These are phyloP conservation scores for Coryphaenoides rupestris DNA, from an alignment of 2,113 vertebrate species.

Conservation along the genomic window DNA sequence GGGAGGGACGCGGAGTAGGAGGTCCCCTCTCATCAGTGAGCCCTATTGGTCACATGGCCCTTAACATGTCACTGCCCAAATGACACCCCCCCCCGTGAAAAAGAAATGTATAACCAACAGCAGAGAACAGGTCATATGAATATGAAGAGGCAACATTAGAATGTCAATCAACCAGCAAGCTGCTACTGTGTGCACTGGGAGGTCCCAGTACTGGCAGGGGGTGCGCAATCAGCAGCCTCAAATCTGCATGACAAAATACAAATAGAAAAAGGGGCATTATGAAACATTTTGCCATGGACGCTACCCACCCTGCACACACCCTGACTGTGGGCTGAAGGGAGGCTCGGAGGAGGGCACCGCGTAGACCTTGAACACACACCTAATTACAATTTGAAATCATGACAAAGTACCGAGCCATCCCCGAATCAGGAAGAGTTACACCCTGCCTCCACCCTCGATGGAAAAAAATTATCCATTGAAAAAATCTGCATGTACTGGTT, in stretches of 20 bases:
- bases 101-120: neutral
- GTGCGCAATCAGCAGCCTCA: neutral
- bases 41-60: neutral
- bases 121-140: slow-evolving; percentile 27
- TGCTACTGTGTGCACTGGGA: neutral
- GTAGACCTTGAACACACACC: neutral
- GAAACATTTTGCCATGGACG: no score
- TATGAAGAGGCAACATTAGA: slow-evolving; percentile 53
- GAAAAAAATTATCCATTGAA: no score
- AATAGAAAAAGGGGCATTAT: neutral
- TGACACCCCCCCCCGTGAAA: slow-evolving; percentile 1
- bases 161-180: slow-evolving; percentile 39
- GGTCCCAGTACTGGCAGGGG: neutral
- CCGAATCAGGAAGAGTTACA: neutral
- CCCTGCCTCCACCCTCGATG: neutral
- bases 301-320: no score
- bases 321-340: no score
- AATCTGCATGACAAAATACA: neutral
- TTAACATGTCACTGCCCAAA: neutral
- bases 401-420: neutral
- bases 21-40: slow-evolving; percentile 19
- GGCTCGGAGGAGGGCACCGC: no score
- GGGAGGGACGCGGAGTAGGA: slow-evolving; percentile 25
- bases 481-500: neutral
- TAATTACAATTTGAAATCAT: neutral